Conservation (phyloP, 2,113 vertebrate species). For the Stigmatopora argus region DNA sequence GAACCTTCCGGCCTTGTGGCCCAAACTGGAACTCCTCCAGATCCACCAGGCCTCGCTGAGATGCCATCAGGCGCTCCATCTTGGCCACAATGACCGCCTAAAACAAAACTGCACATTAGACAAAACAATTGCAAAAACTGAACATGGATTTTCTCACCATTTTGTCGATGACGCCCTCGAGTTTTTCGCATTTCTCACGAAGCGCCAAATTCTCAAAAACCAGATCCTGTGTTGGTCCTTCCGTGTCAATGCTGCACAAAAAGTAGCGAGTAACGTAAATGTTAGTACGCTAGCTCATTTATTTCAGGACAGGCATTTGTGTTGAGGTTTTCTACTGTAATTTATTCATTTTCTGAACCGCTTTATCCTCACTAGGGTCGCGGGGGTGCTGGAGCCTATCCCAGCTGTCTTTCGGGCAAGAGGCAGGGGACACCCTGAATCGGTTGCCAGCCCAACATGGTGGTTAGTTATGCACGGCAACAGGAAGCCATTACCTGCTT, state of each 20-base stretch:
- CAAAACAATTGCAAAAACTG: no score
- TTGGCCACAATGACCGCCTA: conserved; percentile 66
- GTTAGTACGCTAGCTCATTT: not conserved
- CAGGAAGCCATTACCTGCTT: not conserved
- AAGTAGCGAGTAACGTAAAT: not conserved
- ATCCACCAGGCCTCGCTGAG: conserved; percentile 78
- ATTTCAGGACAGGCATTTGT: no score
- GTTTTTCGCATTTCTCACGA: conserved; percentile 71
- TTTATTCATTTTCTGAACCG: no score
- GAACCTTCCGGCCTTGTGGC: conserved; percentile 47
- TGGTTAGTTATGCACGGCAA: not conserved
- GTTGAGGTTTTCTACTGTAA: no score
- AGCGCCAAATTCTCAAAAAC: conserved; percentile 53
- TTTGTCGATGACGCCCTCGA: conserved; percentile 70
- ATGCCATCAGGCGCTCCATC: conserved; percentile 81
- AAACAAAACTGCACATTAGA: not conserved
- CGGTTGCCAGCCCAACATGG: not conserved
- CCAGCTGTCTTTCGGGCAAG: no score
- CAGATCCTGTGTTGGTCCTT: conserved; percentile 25
- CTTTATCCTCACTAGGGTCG: no score
- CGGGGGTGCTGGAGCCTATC: no score
- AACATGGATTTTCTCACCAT: conserved; percentile 68
- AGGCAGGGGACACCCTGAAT: no score
- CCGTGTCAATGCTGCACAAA: conserved; percentile 1
- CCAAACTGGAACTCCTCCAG: conserved; percentile 77